phyloP scores from a whole-genome alignment of 2,888 invertebrate genomes.

The Folsomia candida region DNA sequence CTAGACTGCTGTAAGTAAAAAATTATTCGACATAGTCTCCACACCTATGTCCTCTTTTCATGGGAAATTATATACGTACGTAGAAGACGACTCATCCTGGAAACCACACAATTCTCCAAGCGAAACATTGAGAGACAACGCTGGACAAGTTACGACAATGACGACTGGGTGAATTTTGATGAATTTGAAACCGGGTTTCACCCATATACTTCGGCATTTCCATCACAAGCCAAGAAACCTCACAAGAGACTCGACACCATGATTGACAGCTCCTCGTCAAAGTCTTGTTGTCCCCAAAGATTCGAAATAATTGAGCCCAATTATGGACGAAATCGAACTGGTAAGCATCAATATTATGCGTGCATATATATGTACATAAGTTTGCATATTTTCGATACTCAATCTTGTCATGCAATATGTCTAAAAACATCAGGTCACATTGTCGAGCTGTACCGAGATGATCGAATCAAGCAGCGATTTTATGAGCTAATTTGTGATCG shows the following conservation, averaged over 20 bases:
- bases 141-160: not conserved
- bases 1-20: not conserved
- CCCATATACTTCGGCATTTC: not conserved
- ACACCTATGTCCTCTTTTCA: not conserved
- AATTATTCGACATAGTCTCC: too few relatives aligned
- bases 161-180: not conserved
- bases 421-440: conserved; percentile 38
- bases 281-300: conserved; percentile 41
- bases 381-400: too few relatives aligned
- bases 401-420: too few relatives aligned
- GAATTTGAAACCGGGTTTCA: not conserved
- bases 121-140: not conserved
- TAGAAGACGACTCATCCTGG: not conserved
- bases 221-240: too few relatives aligned
- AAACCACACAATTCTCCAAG: not conserved
- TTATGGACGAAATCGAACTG: conserved; percentile 43
- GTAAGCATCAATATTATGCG: too few relatives aligned
- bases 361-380: too few relatives aligned
- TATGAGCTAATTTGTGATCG: conserved; percentile 46
- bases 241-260: too few relatives aligned
- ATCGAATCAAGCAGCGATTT: conserved; percentile 40
- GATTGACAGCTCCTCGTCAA: not conserved
- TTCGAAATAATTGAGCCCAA: conserved; percentile 43
- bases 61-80: not conserved
- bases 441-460: conserved; percentile 47